These are phyloP conservation scores for Epinotia ramella DNA, from an alignment of 2,888 invertebrate genomes.

Conservation along the genomic window DNA sequence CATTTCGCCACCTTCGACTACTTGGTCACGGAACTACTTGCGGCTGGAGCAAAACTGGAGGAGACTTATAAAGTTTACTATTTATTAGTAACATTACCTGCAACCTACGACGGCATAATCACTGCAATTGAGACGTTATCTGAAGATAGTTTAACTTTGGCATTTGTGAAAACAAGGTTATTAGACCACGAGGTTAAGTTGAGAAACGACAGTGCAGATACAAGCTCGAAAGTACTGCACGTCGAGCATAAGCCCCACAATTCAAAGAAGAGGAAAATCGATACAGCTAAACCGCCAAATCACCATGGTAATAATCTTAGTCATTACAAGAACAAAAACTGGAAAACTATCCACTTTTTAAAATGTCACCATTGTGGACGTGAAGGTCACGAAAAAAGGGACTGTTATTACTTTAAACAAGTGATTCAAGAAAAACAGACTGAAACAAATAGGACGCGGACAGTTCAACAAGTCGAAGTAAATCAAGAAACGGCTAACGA, in stretches of 20 bases:
- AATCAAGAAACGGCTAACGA: constrained; percentile 22
- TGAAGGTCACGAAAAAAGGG: constrained; percentile 54
- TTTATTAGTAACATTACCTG: constrained; percentile 61
- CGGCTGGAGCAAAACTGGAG: constrained; percentile 59
- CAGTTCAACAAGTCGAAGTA: constrained; percentile 45
- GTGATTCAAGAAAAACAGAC: constrained; percentile 27
- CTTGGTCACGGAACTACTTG: constrained; percentile 12
- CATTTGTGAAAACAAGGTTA: constrained; percentile 36
- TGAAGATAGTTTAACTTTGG: constrained; percentile 57
- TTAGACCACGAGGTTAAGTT: constrained; percentile 48
- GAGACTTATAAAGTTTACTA: constrained; percentile 62
- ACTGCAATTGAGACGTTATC: constrained; percentile 62
- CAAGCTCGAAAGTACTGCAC: constrained; percentile 54
- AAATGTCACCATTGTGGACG: constrained; percentile 59
- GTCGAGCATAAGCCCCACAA: constrained; percentile 33
- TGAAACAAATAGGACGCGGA: constrained; percentile 35
- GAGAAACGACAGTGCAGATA: constrained; percentile 56
- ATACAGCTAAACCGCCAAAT: not conserved
- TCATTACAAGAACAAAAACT: constrained; percentile 8
- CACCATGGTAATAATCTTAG: not conserved
- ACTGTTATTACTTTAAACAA: constrained; percentile 54
- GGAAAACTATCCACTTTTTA: not conserved
- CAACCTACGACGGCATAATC: constrained; percentile 60
- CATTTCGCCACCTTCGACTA: constrained; percentile 34
- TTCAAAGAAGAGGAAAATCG: no score